Conservation (phyloP, 2,113 vertebrate species). For the Callocephalon fimbriatum region DNA sequence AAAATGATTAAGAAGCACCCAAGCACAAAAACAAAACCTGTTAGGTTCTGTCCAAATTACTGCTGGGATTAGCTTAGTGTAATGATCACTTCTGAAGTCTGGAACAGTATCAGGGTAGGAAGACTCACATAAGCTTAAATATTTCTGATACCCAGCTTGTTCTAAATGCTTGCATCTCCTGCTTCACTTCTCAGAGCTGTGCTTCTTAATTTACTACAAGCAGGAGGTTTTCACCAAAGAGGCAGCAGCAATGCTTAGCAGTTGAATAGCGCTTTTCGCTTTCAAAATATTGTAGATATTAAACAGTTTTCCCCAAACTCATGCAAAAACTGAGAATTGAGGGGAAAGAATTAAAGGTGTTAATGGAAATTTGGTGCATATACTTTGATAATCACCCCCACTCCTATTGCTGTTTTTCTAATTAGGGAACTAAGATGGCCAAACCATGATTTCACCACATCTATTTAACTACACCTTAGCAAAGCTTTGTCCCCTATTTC, state of each 20-base stretch:
- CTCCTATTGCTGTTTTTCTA: neutral
- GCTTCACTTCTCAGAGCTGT: neutral
- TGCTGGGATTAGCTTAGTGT: neutral
- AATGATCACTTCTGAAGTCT: neutral
- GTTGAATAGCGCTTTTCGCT: neutral
- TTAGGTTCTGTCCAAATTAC: neutral
- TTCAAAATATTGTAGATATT: neutral
- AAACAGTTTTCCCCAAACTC: neutral
- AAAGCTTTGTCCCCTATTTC: neutral
- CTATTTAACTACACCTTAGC: neutral
- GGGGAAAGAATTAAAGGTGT: neutral
- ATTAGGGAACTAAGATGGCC: neutral
- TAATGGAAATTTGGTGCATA: neutral
- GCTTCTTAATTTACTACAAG: neutral
- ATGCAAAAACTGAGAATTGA: neutral
- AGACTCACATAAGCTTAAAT: neutral
- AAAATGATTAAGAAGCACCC: neutral
- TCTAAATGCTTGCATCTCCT: neutral
- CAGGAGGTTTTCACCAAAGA: neutral
- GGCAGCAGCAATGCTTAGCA: neutral
- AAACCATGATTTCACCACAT: neutral
- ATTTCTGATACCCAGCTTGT: neutral
- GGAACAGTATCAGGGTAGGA: neutral
- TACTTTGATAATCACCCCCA: neutral
- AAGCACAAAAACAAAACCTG: slow-evolving; percentile 19